Base-by-base conservation (phyloP, 2,113 vertebrate species). In the Forbesichthys papilliferus region DNA sequence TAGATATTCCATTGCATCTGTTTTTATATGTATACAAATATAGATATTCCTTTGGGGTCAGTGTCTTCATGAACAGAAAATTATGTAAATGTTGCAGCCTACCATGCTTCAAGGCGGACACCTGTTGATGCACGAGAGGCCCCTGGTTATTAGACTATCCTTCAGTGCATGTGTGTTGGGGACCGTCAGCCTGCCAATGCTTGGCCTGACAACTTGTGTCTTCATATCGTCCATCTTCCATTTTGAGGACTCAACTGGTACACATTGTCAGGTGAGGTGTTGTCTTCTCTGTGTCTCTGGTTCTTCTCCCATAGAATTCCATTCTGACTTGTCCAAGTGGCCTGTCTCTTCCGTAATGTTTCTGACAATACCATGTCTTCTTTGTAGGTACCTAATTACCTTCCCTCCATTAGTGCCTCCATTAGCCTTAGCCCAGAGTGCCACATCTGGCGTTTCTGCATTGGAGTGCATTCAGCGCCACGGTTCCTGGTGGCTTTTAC, bases 371-470 rank as follows among this genome's bases (percentile, higher is more conserved):
- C 55, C 18, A 46, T 42, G 4, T 58, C 56, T 47, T 55, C 11
- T 79, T 13, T 79, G 56, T 83, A 91, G 90, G 89, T 91, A 63
- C 79, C 83, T 12, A 91, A 91, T 73, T 90, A 91, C 75, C 80
- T 90, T 72, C 88, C 87, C 13, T 91, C 90, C 0, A 87, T 90
- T 64, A 91, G 87, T 79, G 90, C 88, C 66, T 88, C 90, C 3
- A 90, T 91, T 63, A 89, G 87, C 56, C 75, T 88, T 1, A 88
- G 80, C 52, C 90, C 90, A 0, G 90, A 91, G 74, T 83, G 87
- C 69, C 64, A 91, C 74, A 90, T 91, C 63, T 91, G 90, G 89
- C 79, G 87, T 1, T 83, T 87, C 71, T 91, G 89, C 78, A 87
- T 91, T 1, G 88, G 88, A 1, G 76, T 91, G n/a, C 90, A 91